Base-by-base conservation (phyloP, 2,888 invertebrate species). In the Anarsia innoxiella region DNA sequence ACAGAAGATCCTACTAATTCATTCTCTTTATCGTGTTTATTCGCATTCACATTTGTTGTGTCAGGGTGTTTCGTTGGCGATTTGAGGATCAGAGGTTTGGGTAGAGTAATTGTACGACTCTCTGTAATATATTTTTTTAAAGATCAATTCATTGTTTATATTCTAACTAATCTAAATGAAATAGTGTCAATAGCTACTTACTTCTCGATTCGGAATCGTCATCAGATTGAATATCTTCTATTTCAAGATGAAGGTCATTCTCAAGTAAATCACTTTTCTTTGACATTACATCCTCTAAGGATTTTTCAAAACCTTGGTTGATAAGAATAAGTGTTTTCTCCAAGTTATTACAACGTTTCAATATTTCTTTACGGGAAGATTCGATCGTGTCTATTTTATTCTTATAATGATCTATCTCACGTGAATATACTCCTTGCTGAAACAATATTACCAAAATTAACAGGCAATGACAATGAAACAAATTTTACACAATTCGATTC, bases 221-320 rank as follows among this genome's bases (percentile, higher is more conserved):
- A 26, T 80, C 77, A n/a, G 76, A 77, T 15, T 56, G 53, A 31
- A 76, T 34, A 46, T 80, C 75, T 63, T 79, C 71, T 34, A 76
- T 36, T 48, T 71, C 53, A 26, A 70, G 46, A 30, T 59, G 57
- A 14, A 47, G 34, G 2, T 46, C 34, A 26, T 47, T 48, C 14
- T 55, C 43, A 31, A 45, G 44, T 5, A 40, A 41, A 12, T 40
- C 42, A 29, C 42, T 48, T 39, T 46, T 59, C 34, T 48, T 54
- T 19, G 42, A 39, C 11, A 45, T 12, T 13, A 46, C 43, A 12
- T 46, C 43, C 14, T 46, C 42, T 10, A 45, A 23, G 8, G 52
- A 37, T 41, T 62, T 64, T 40, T 65, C 65, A 42, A 75, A 71
- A 2, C 68, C 71, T 48, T 75, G 77, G 54, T 74, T 84, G 3